A percentile compares a stretch with the other conserved stretches of the same genome.
Conservation (phyloP, 2,113 vertebrate genomes). For the Pseudolaguvia tuberculata region DNA sequence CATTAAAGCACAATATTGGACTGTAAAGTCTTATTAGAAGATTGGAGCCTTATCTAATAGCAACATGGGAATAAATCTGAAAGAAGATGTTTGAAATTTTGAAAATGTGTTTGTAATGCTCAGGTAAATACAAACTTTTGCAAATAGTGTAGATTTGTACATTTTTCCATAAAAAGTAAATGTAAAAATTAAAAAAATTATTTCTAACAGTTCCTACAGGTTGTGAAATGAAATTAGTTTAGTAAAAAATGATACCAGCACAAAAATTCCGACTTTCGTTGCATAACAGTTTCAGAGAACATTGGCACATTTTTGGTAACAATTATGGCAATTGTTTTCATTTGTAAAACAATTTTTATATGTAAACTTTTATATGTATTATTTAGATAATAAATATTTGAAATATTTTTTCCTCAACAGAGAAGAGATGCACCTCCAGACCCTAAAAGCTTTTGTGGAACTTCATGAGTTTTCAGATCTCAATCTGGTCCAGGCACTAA, state of each 20-base stretch:
- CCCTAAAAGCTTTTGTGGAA: slow-evolving; percentile 88
- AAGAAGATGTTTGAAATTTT: not conserved
- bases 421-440: slow-evolving; percentile 81
- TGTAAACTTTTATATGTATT: too few species aligned
- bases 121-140: too few species aligned
- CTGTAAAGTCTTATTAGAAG: too few species aligned
- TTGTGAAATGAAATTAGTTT: not conserved
- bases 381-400: not conserved
- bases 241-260: not conserved
- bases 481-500: slow-evolving; percentile 89
- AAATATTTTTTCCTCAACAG: slow-evolving; percentile 58
- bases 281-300: too few species aligned
- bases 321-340: not conserved
- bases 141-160: not conserved
- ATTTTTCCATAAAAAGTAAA: not conserved
- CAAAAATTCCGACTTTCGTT: too few species aligned
- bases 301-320: not conserved
- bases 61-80: too few species aligned
- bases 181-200: not conserved
- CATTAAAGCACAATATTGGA: too few species aligned
- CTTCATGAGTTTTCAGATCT: slow-evolving; percentile 89
- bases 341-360: too few species aligned
- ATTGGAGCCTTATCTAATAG: too few species aligned
- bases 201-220: not conserved
- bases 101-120: too few species aligned